A percentile compares a stretch with the other conserved stretches of the same genome.
Evolutionary conservation across 2,888 invertebrate species (phyloP).

Genomic region (Drosophila colorata): DNA sequence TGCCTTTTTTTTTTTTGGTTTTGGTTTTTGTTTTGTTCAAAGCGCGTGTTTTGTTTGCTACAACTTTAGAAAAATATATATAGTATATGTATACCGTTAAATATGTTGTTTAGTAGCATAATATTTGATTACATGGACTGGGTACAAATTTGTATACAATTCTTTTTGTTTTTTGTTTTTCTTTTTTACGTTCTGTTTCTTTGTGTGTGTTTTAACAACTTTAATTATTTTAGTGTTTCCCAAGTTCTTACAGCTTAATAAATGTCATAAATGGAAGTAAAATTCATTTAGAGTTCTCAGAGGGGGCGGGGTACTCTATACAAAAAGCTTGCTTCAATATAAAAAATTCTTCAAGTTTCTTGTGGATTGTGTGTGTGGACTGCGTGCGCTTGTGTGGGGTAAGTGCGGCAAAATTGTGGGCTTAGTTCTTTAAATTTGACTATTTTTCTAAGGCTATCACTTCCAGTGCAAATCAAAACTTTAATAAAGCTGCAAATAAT

Average conservation of each 20-base stretch:
- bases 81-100: constrained; percentile 62
- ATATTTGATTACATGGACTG: constrained; percentile 78
- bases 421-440: constrained; percentile 12
- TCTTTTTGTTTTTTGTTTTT: constrained; percentile 44
- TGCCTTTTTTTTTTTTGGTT: constrained; percentile 21
- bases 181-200: constrained; percentile 6
- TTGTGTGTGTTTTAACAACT: constrained; percentile 46
- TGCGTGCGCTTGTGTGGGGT: background rate
- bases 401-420: too few relatives aligned
- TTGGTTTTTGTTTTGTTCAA: constrained; percentile 30
- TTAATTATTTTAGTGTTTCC: constrained; percentile 18
- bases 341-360: constrained; percentile 12
- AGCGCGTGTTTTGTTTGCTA: constrained; percentile 57
- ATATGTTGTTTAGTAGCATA: constrained; percentile 69
- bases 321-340: constrained; percentile 40
- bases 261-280: constrained; percentile 73
- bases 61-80: constrained; percentile 78
- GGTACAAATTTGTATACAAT: constrained; percentile 79
- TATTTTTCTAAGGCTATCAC: constrained; percentile 37
- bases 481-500: constrained; percentile 37
- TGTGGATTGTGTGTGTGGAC: constrained; percentile 12
- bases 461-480: constrained; percentile 33
- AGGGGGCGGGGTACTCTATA: constrained; percentile 32
- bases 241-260: constrained; percentile 55
- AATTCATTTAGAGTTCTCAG: constrained; percentile 66